Base-by-base conservation (phyloP, 2,888 invertebrate genomes). In the Machimus rusticus region DNA sequence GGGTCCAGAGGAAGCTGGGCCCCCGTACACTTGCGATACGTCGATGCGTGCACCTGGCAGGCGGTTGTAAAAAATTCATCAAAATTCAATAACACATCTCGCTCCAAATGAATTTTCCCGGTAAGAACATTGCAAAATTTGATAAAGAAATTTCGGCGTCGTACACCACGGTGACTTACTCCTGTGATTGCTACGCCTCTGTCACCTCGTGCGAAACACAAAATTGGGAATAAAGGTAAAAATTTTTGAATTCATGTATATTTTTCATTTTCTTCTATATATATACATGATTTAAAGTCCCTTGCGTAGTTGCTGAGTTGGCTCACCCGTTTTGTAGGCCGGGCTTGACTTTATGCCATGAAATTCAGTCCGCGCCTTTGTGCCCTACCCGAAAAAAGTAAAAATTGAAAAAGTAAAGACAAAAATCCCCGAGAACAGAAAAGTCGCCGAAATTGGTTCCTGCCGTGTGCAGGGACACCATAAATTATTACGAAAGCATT, bases 61-160 rank as follows among this genome's bases (percentile, higher is more conserved):
- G 51, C n/a, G 31, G 51, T 51, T 23, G 23, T 51, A 31, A 28
- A 79, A 79, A 79, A 51, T 28, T 79, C 51, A 79, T 79, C 51
- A 79, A 79, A 79, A 23, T 79, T 79, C 79, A 79, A 79, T 51
- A 79, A 16, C 79, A 51, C 28, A 66, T 66, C 66, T 66, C 28
- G 66, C 51, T 51, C 12, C 51, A 79, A 79, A 79, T 46, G 46
- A 79, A 79, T 79, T 79, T 23, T 79, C 79, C 12, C 8, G 37
- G n/a, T 19, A 78, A 78, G 78, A 78, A 78, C 51, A 51, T n/a
- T 46, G 28, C 31, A 46, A 79, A 79, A 79, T 79, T 79, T 51
- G 79, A 79, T 79, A 79, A 79, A 79, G 79, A 79, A 79, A 51
- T 79, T 79, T 51, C 5, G 19, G n/a, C 2, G 6, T 51, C 51